phyloP scores from a whole-genome alignment of 2,888 invertebrate species.

The Acleris emargana region DNA sequence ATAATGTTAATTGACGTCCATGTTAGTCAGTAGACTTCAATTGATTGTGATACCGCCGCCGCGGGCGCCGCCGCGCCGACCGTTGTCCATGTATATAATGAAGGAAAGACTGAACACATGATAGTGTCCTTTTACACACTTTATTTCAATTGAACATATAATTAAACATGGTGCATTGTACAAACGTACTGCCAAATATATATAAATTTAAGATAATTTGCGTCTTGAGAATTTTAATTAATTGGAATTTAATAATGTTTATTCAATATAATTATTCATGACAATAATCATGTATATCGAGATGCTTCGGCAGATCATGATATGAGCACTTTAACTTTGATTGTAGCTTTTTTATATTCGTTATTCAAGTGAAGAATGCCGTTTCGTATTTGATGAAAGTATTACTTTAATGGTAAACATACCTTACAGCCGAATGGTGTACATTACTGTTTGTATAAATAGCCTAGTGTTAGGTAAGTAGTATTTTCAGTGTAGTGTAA shows the following conservation, averaged over 20 bases:
- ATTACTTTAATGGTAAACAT: conserved; percentile 61
- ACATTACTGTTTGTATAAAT: conserved; percentile 58
- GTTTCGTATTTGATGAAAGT: conserved; percentile 74
- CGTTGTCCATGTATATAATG: conserved; percentile 74
- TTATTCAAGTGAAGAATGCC: conserved; percentile 40
- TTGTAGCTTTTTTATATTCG: conserved; percentile 36
- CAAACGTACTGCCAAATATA: conserved; percentile 35
- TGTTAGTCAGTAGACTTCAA: conserved; percentile 54
- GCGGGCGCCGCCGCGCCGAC: conserved; percentile 7
- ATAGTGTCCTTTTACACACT: conserved; percentile 48
- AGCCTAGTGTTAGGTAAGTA: conserved; percentile 40
- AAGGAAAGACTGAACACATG: conserved; percentile 74
- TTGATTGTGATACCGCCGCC: conserved; percentile 58
- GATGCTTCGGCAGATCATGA: conserved; percentile 51
- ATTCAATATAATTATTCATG: conserved; percentile 39
- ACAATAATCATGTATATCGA: conserved; percentile 41
- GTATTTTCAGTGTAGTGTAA: conserved; percentile 43
- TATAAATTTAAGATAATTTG: conserved; percentile 38
- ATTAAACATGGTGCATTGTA: conserved; percentile 30
- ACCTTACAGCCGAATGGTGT: conserved; percentile 50
- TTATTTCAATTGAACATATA: conserved; percentile 28
- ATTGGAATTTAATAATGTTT: conserved; percentile 36
- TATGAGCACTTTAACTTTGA: conserved; percentile 47
- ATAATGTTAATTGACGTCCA: conserved; percentile 47
- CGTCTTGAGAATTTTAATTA: conserved; percentile 31